Evolutionary conservation across 2,888 invertebrate species (phyloP).

Genomic region (Thecophora atra): DNA sequence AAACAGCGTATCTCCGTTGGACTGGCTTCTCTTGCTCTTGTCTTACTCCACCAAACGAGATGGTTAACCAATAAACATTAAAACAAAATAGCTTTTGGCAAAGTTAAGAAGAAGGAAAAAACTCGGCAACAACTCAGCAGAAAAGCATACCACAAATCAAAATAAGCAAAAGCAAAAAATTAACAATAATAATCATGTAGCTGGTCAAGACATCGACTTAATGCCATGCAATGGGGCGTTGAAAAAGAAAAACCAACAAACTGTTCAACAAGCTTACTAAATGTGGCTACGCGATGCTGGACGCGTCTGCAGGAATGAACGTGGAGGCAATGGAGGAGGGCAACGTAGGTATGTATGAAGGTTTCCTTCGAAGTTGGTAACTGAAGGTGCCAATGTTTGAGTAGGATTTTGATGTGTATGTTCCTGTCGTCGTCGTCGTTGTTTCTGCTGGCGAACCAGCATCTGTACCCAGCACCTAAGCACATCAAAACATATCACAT

Average conservation of each 20-base stretch:
- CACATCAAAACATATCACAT: slow-evolving; percentile 52
- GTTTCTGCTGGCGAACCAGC: slow-evolving; percentile 39
- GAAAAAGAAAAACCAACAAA: slow-evolving; percentile 53
- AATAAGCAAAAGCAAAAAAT: slow-evolving; percentile 17
- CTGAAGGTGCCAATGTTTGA: slow-evolving; percentile 38
- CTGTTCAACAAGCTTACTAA: slow-evolving; percentile 8
- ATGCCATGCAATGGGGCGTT: slow-evolving; percentile 47
- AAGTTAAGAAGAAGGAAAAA: neutral
- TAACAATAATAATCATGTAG: slow-evolving; percentile 50
- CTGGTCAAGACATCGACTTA: slow-evolving; percentile 42
- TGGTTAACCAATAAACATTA: slow-evolving; percentile 24
- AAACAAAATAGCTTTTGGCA: slow-evolving; percentile 18
- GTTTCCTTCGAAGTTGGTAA: neutral
- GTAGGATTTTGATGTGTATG: slow-evolving; percentile 39
- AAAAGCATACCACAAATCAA: neutral
- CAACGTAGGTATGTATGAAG: neutral
- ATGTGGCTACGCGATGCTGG: neutral
- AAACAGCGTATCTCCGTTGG: neutral
- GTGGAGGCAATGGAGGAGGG: neutral
- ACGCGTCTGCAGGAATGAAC: neutral
- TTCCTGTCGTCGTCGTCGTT: slow-evolving; percentile 22
- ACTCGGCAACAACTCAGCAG: neutral
- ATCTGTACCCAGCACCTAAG: slow-evolving; percentile 43
- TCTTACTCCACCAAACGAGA: neutral
- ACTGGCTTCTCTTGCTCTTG: neutral